Base-by-base conservation (phyloP, 2,113 vertebrate genomes). In the Cololabis saira region DNA sequence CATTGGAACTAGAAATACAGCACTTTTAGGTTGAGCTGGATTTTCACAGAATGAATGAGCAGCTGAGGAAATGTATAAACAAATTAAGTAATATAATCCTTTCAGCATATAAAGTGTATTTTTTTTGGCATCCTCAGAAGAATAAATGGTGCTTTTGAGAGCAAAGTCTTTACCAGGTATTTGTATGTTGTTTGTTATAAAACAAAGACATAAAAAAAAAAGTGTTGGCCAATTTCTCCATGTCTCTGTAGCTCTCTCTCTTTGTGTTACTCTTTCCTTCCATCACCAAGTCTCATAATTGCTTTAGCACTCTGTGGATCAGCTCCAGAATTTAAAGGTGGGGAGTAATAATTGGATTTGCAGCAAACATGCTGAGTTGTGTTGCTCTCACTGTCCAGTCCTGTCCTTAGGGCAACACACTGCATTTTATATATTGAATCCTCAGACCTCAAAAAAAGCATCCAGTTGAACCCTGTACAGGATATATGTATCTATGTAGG, bases 331-430 rank as follows among this genome's bases (percentile, higher is more conserved):
- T 94, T 94, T 90, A 94, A 95, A 92, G 92, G 92, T 92, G 92
- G 86, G 89, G 90, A 93, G 91, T 92, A 93, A 93, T 94, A 94
- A 94, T 93, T 94, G 94, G 93, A 93, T 94, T 94, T 94, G 91
- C 91, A 86, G 90, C 86, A 93, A 94, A 93, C 94, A 95, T 93
- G 92, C 93, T 95, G 94, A 95, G 95, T 89, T 93, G 87, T 92
- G 92, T 91, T 88, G 81, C 93, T 93, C 81, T 92, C 82, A 80
- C 91, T 93, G 92, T 94, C 90, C 89, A 82, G 82, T 86, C 87
- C 85, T 87, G 84, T 94, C 93, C 93, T 93, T 80, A 40, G 93
- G 93, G 92, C 84, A 86, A 78, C 73, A 74, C 72, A 72, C 77
- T 87, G 55, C 66, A 76, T 85, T 92, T 92, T 92, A 82, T 92